phyloP scores from a whole-genome alignment of 2,113 vertebrate species.

The Stigmatopora argus region DNA sequence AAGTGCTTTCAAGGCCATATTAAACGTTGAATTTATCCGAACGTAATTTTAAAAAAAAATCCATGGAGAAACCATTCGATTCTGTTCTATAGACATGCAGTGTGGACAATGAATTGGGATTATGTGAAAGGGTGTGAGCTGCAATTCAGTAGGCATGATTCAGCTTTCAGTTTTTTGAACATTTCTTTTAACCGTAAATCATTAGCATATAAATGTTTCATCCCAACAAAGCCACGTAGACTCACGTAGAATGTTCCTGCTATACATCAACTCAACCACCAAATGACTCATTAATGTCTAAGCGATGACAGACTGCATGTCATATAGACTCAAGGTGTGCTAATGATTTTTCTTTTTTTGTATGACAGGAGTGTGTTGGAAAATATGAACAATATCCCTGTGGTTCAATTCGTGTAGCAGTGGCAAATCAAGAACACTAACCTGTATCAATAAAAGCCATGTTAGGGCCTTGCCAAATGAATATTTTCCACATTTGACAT shows the following conservation, averaged over 20 bases:
- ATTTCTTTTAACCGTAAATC: background rate
- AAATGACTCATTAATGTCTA: conserved; percentile 62
- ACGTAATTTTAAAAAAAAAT: too few species aligned
- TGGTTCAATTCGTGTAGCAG: background rate
- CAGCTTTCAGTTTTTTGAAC: background rate
- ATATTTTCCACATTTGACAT: conserved; percentile 2
- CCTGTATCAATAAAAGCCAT: background rate
- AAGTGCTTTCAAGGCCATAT: too few species aligned
- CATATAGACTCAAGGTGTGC: conserved; percentile 13
- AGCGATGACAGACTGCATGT: conserved; percentile 26
- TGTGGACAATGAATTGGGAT: too few species aligned
- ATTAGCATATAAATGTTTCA: conserved; percentile 1
- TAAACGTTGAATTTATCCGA: too few species aligned
- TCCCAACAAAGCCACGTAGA: conserved; percentile 37
- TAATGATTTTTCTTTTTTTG: background rate
- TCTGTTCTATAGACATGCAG: too few species aligned
- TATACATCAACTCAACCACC: conserved; percentile 43
- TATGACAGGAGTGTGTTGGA: background rate
- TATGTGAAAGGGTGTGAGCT: too few species aligned
- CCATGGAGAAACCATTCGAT: too few species aligned
- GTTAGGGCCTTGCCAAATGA: background rate
- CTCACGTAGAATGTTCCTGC: conserved; percentile 47
- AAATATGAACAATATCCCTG: background rate
- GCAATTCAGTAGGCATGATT: background rate
- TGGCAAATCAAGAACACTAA: background rate